These are phyloP conservation scores for Dendropsophus ebraccatus DNA, from an alignment of 2,113 vertebrate genomes.

Conservation along the genomic window DNA sequence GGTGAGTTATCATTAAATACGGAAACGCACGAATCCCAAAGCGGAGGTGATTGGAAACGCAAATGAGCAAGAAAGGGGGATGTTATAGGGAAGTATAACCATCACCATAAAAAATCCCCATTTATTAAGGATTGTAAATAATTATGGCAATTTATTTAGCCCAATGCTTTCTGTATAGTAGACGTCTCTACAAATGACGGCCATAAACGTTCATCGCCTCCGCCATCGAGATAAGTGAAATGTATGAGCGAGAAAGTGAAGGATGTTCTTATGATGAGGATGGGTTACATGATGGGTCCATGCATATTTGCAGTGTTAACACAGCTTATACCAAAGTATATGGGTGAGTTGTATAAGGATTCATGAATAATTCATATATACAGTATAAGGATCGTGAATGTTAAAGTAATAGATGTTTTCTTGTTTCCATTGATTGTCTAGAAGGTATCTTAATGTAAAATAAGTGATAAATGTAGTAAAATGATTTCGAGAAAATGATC, in stretches of 20 bases:
- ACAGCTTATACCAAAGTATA: too few relatives aligned
- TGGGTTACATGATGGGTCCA: background rate
- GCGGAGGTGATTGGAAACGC: background rate
- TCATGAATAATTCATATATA: too few relatives aligned
- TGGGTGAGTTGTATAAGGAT: too few relatives aligned
- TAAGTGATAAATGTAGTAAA: too few relatives aligned
- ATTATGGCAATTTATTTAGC: background rate
- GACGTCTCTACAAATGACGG: background rate
- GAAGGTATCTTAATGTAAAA: too few relatives aligned
- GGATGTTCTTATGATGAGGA: background rate
- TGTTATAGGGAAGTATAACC: background rate
- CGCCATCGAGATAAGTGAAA: background rate
- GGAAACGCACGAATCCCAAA: background rate
- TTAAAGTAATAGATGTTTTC: too few relatives aligned
- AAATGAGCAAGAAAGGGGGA: background rate
- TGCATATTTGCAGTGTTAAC: too few relatives aligned
- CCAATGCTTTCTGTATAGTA: background rate
- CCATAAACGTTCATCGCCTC: background rate
- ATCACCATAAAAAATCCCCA: background rate
- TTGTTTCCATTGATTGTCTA: too few relatives aligned
- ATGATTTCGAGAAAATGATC: too few relatives aligned
- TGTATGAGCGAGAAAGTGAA: background rate
- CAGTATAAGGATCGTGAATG: too few relatives aligned
- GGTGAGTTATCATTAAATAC: slow-evolving; percentile 29
- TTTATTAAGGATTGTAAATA: background rate